These are phyloP conservation scores for Globodera ellingtonae DNA, from an alignment of 1,140 invertebrate genomes.

Conservation along the genomic window DNA sequence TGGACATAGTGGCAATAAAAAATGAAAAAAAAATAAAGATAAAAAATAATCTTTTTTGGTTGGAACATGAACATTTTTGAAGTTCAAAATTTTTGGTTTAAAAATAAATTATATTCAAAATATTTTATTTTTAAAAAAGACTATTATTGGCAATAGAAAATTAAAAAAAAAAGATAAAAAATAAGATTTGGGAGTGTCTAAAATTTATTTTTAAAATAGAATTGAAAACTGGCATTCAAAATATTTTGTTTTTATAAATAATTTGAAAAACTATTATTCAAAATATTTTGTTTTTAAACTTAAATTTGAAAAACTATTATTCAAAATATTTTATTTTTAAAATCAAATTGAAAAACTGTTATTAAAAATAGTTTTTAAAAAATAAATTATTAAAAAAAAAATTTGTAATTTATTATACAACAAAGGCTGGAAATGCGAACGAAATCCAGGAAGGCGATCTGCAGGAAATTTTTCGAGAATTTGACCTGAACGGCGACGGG, in stretches of 20 bases:
- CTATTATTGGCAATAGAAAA: too few relatives aligned
- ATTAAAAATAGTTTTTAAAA: not conserved
- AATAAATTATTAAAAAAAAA: too few relatives aligned
- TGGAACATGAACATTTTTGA: not conserved
- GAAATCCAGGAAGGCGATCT: constrained; percentile 64
- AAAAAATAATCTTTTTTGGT: too few relatives aligned
- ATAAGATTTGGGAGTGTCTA: too few relatives aligned
- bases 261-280: not conserved
- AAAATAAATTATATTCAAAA: not conserved
- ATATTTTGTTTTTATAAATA: too few relatives aligned
- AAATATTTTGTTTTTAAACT: not conserved
- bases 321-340: not conserved
- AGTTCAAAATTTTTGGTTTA: too few relatives aligned
- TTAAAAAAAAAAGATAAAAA: too few relatives aligned
- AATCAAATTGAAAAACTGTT: not conserved
- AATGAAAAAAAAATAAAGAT: not conserved
- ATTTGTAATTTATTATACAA: not conserved
- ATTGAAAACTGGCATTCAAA: too few relatives aligned
- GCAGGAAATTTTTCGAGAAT: constrained; percentile 61
- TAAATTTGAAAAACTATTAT: not conserved
- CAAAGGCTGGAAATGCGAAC: constrained; percentile 34
- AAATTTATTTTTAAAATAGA: too few relatives aligned
- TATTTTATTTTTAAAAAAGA: not conserved
- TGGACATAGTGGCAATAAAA: too few relatives aligned
- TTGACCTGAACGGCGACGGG: constrained; percentile 64